phyloP scores from a whole-genome alignment of 2,888 invertebrate genomes.

The Caenorhabditis sp. region DNA sequence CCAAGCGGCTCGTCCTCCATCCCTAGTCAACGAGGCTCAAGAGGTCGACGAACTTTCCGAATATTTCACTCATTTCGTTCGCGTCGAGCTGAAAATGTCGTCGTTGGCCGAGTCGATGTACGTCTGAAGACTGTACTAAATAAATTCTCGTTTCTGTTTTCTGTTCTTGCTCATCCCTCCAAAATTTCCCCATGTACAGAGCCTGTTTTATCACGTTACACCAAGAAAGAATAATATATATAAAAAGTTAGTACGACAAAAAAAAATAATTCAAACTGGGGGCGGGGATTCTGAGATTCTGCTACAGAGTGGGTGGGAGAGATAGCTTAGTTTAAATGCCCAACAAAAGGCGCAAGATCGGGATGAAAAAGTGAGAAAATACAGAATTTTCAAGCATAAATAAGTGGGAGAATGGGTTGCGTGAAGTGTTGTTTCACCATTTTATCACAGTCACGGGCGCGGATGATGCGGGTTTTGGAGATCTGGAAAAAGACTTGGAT shows the following conservation, averaged over 20 bases:
- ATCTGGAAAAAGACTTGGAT: no score
- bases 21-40: constrained; percentile 52
- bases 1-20: constrained; percentile 68
- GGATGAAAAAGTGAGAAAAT: no score
- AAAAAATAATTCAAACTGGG: neutral
- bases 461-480: no score
- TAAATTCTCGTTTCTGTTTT: constrained; percentile 14
- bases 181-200: constrained; percentile 7
- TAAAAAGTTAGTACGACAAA: neutral
- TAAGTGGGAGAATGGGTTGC: no score
- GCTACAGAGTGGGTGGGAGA: neutral
- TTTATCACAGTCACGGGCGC: no score
- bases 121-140: constrained; percentile 52
- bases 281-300: neutral
- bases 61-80: constrained; percentile 77
- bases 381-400: no score
- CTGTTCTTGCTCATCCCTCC: constrained; percentile 33
- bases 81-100: constrained; percentile 77
- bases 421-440: no score
- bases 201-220: constrained; percentile 33
- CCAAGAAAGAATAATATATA: neutral
- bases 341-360: no score
- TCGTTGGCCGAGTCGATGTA: constrained; percentile 79
- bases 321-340: no score
- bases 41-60: constrained; percentile 78